Base-by-base conservation (phyloP, 2,888 invertebrate species). In the Drosophila mettleri region DNA sequence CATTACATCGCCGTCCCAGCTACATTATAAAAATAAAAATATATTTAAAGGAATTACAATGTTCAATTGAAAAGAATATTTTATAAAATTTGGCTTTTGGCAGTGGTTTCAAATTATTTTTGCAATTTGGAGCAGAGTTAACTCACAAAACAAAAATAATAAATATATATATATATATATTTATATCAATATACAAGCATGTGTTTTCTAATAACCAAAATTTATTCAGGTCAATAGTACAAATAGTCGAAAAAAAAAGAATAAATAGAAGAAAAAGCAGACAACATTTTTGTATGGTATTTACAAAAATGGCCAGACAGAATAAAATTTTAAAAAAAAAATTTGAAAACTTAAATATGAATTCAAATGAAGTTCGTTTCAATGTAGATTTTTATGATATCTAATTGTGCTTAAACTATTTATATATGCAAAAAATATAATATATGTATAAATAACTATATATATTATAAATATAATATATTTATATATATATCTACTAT, bases 381-480 rank as follows among this genome's bases (percentile, higher is more conserved):
- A 31, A 24, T 48, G 77, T 85, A 86, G 88, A 78, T 85, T 85
- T 89, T 87, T 74, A 84, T 69, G 76, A 87, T 65, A 71, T 86
- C 89, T 86, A 65, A 87, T 79, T 86, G 85, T 86, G 88, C 85
- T 86, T 86, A 59, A 69, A 74, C 33, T 75, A 71, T 57, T 41
- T 52, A 64, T 49, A 43, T 54, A 53, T 41, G 8, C 18, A 14
- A 36, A 53, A 38, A 27, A 64, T 63, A 69, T 73, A 48, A 27
- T 59, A 68, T n/a, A n/a, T n/a, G n/a, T n/a, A n/a, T n/a, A n/a
- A n/a, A n/a, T n/a, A 43, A 55, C 60, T 52, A 20, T 58, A 61
- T 64, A 39, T 18, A n/a, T n/a, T n/a, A n/a, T n/a, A n/a, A n/a
- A n/a, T n/a, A n/a, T n/a, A n/a, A n/a, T 18, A 46, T 45, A 59